phyloP scores from a whole-genome alignment of 2,113 vertebrate species.

The western clawed frog (Xenopus tropicalis) region UCB_Xtro_10.0 CM004451.2:5642501-5643000 shows the following conservation, averaged over 20 bases:
- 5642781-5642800: too few species aligned
- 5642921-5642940: too few species aligned
- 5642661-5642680: slow-evolving; percentile 1
- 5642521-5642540: not conserved
- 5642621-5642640: not conserved
- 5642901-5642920: too few species aligned
- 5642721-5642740: slow-evolving; percentile 14
- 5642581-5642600: slow-evolving; percentile 12
- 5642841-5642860: too few species aligned
- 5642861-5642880: too few species aligned
- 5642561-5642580: slow-evolving; percentile 24
- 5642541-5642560: slow-evolving; percentile 9
- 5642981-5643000: too few species aligned
- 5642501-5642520: not conserved
- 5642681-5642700: slow-evolving; percentile 1
- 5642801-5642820: too few species aligned
- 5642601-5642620: not conserved
- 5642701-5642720: slow-evolving; percentile 9
- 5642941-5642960: too few species aligned
- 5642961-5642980: too few species aligned
- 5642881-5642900: too few species aligned
- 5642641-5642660: slow-evolving; percentile 8
- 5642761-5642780: not conserved
- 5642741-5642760: not conserved
- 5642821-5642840: too few species aligned